Conservation (phyloP, 2,888 invertebrate species). For the Timandra comae region DNA sequence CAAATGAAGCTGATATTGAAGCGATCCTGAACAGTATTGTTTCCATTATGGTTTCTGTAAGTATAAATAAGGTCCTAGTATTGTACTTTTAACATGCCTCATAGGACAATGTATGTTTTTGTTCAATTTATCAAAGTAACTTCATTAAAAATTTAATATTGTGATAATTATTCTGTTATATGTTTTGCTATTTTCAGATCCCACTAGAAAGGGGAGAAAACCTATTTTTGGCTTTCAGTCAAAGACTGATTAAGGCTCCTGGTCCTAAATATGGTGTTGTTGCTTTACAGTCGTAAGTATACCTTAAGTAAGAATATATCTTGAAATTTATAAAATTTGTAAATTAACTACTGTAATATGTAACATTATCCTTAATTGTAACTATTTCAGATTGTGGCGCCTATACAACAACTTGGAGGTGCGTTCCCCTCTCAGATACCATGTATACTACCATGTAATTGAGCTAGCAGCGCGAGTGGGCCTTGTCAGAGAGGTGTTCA, state of each 20-base stretch:
- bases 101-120: no score
- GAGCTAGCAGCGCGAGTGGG: slow-evolving; percentile 93
- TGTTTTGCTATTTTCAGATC: slow-evolving; percentile 82
- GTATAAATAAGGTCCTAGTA: no score
- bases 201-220: slow-evolving; percentile 91
- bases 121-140: no score
- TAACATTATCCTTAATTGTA: no score
- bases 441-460: slow-evolving; percentile 94
- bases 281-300: slow-evolving; percentile 88
- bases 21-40: slow-evolving; percentile 96
- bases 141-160: no score
- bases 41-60: slow-evolving; percentile 93
- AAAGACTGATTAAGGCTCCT: slow-evolving; percentile 92
- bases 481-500: slow-evolving; percentile 88
- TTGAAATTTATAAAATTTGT: slow-evolving; percentile 1
- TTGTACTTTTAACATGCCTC: no score
- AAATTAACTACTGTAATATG: no score
- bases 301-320: background rate
- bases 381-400: slow-evolving; percentile 85
- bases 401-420: slow-evolving; percentile 94
- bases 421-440: slow-evolving; percentile 89
- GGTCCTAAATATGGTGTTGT: slow-evolving; percentile 87
- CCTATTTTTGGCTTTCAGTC: slow-evolving; percentile 92
- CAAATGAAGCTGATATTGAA: slow-evolving; percentile 92
- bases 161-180: no score